Conservation (phyloP, 1,140 invertebrate species). For the Trissolcus basalis region DNA sequence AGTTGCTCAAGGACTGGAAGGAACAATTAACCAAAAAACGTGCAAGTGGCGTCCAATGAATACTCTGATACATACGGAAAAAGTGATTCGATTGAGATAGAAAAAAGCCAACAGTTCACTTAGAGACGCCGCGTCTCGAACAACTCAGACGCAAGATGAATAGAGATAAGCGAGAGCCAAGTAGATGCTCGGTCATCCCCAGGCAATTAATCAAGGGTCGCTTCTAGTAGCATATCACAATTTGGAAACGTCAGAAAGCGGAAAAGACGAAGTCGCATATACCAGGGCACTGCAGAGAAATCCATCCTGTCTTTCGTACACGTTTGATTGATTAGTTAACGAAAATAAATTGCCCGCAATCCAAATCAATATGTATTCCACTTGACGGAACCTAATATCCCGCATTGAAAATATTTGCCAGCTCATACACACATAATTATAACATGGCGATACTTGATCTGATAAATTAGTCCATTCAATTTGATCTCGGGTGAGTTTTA, state of each 20-base stretch:
- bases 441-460: slow-evolving; percentile 33
- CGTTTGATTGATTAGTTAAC: slow-evolving; percentile 54
- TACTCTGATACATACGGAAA: slow-evolving; percentile 60
- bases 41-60: slow-evolving; percentile 62
- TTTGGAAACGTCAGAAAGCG: slow-evolving; percentile 58
- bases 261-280: slow-evolving; percentile 49
- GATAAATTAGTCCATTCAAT: slow-evolving; percentile 17
- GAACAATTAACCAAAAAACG: slow-evolving; percentile 76
- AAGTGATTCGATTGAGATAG: slow-evolving; percentile 72
- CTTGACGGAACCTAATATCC: slow-evolving; percentile 37
- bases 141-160: slow-evolving; percentile 49
- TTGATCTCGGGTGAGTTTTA: slow-evolving; percentile 11
- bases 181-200: slow-evolving; percentile 74
- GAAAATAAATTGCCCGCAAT: slow-evolving; percentile 24
- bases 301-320: slow-evolving; percentile 28
- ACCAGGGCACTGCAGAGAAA: slow-evolving; percentile 34
- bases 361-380: slow-evolving; percentile 32
- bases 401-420: slow-evolving; percentile 11
- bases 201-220: slow-evolving; percentile 75
- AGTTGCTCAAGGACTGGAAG: slow-evolving; percentile 45
- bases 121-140: not conserved
- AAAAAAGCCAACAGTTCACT: slow-evolving; percentile 40
- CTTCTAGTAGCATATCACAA: slow-evolving; percentile 40
- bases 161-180: slow-evolving; percentile 70
- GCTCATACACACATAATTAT: slow-evolving; percentile 20